Percentiles rank a stretch among this genome's conserved stretches.
These are phyloP conservation scores for Malacoraja senta DNA, from an alignment of 2,797 vertebrate genomes.

Conservation along the genomic window DNA sequence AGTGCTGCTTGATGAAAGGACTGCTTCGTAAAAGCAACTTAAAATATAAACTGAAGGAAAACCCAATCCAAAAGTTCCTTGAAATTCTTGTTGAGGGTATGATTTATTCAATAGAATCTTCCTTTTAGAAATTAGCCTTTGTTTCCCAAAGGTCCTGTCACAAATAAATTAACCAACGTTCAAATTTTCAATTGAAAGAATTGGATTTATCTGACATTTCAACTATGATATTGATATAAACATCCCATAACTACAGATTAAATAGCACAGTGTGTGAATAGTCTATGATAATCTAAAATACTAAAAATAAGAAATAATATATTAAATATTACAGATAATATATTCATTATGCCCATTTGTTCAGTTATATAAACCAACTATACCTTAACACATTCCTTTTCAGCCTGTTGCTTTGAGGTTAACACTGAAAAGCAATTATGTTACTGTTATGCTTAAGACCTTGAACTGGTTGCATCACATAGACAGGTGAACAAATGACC, in stretches of 20 bases:
- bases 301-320: neutral
- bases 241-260: neutral
- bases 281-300: neutral
- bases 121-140: neutral
- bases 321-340: neutral
- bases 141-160: neutral
- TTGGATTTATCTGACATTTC: neutral
- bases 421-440: neutral
- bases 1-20: neutral
- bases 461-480: neutral
- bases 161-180: neutral
- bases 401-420: neutral
- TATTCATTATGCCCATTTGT: neutral
- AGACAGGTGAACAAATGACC: slow-evolving; percentile 23
- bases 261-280: neutral
- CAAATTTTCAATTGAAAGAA: neutral
- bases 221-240: neutral
- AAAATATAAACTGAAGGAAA: neutral
- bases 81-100: neutral
- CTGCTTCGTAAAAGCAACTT: neutral
- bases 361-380: neutral
- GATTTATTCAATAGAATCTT: neutral
- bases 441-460: neutral
- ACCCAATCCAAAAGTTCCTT: neutral
- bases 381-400: slow-evolving; percentile 1